Conservation (phyloP, 2,888 invertebrate species). For the Dolichopus griseipennis region DNA sequence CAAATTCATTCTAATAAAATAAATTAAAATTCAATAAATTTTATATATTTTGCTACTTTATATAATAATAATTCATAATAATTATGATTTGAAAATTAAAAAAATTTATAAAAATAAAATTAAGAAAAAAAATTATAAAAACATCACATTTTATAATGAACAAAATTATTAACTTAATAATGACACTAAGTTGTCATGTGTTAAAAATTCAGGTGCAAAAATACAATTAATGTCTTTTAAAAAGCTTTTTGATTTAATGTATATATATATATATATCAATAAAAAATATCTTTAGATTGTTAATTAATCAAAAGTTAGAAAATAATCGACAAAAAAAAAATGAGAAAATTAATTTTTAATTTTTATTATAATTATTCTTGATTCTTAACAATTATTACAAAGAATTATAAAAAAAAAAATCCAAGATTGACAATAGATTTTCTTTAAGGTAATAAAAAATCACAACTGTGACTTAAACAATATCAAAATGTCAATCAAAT, state of each 20-base stretch:
- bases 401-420: no score
- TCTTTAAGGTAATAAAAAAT: no score
- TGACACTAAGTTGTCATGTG: constrained; percentile 4
- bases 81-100: not conserved
- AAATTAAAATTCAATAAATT: no score
- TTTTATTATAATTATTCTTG: no score
- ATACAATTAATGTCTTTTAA: not conserved
- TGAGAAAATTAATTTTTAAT: no score
- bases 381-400: no score
- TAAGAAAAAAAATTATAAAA: not conserved
- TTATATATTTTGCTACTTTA: no score
- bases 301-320: not conserved
- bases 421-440: no score
- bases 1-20: no score
- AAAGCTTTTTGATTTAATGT: not conserved
- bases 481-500: no score
- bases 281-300: not conserved
- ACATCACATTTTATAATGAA: not conserved
- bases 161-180: constrained; percentile 2
- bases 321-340: not conserved
- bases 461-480: no score
- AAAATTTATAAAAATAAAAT: not conserved
- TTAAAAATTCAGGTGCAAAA: not conserved
- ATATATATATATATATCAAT: no score
- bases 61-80: not conserved